A percentile compares a stretch with the other conserved stretches of the same genome.
phyloP scores from a whole-genome alignment of 2,113 vertebrate genomes.

The Serilophus lunatus region DNA sequence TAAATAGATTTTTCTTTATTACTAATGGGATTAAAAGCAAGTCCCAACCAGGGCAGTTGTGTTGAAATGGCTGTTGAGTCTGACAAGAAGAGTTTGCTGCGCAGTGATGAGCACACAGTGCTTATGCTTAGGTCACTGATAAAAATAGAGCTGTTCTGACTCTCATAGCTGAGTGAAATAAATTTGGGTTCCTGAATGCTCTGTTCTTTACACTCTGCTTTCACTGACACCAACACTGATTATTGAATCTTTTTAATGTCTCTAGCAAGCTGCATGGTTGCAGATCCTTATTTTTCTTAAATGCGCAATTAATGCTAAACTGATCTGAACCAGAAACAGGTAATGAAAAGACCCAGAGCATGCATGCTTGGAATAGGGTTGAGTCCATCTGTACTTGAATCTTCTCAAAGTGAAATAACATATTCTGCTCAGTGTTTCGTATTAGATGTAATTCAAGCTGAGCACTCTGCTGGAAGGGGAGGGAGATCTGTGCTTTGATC shows the following conservation, averaged over 20 bases:
- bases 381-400: neutral
- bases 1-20: conserved; percentile 37
- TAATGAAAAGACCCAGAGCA: neutral
- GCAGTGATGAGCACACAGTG: neutral
- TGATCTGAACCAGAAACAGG: neutral
- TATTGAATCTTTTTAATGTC: neutral
- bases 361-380: neutral
- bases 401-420: neutral
- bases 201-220: neutral
- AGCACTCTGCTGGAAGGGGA: neutral
- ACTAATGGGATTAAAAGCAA: conserved; percentile 24
- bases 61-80: neutral
- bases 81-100: conserved; percentile 6
- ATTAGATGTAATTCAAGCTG: neutral
- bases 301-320: neutral
- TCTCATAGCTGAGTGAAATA: neutral
- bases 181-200: conserved; percentile 5
- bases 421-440: neutral
- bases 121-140: neutral
- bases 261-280: neutral
- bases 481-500: conserved; percentile 24
- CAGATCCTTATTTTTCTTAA: neutral
- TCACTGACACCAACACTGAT: neutral
- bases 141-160: conserved; percentile 46
- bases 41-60: neutral